These are phyloP conservation scores for Calliphora vomitoria DNA, from an alignment of 2,888 invertebrate genomes.

Conservation along the genomic window DNA sequence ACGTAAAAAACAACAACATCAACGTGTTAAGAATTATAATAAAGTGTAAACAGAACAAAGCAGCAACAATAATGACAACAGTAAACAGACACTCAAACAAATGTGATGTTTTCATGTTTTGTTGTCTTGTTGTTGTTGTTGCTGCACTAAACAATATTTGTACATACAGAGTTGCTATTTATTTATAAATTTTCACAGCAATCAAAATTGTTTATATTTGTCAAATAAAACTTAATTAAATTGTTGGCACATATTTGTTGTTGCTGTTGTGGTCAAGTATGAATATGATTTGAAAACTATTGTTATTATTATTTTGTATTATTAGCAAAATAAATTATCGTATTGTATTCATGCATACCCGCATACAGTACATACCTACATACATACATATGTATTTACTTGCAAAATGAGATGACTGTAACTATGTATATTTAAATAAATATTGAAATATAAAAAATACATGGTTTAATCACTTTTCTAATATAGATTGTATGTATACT, in stretches of 20 bases:
- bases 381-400: neutral
- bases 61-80: slow-evolving; percentile 1
- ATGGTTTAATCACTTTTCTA: slow-evolving; percentile 10
- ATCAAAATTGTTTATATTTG: slow-evolving; percentile 69
- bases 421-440: slow-evolving; percentile 3
- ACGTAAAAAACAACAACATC: slow-evolving; percentile 17
- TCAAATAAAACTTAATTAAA: slow-evolving; percentile 72
- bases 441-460: neutral
- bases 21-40: slow-evolving; percentile 53
- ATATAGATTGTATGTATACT: neutral
- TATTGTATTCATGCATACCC: neutral
- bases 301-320: slow-evolving; percentile 42
- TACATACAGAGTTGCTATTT: slow-evolving; percentile 31
- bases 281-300: slow-evolving; percentile 41
- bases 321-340: slow-evolving; percentile 39
- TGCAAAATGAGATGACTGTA: neutral
- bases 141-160: neutral
- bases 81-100: neutral
- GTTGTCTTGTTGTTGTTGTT: neutral
- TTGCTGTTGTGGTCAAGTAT: slow-evolving; percentile 54
- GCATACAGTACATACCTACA: neutral
- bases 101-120: neutral
- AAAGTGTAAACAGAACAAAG: slow-evolving; percentile 25
- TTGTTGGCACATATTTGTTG: slow-evolving; percentile 68
- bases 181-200: slow-evolving; percentile 60